Percentiles rank a stretch among this genome's conserved stretches.
phyloP scores from a whole-genome alignment of 2,113 vertebrate genomes.

The Pipa parva region DNA sequence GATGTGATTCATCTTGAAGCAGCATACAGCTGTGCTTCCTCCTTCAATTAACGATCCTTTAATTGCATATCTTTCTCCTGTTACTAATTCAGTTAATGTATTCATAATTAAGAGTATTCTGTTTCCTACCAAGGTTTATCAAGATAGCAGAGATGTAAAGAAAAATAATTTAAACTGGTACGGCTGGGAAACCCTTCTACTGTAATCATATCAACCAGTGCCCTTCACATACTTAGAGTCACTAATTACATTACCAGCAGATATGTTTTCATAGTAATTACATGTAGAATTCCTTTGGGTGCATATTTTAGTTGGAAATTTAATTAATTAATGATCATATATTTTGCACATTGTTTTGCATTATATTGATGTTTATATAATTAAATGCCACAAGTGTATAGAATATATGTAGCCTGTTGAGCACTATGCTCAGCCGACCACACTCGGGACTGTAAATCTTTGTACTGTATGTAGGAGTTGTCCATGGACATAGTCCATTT shows the following conservation, averaged over 20 bases:
- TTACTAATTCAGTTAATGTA: slow-evolving; percentile 79
- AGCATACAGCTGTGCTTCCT: slow-evolving; percentile 74
- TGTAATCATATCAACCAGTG: slow-evolving; percentile 59
- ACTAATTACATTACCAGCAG: slow-evolving; percentile 47
- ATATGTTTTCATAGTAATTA: slow-evolving; percentile 44
- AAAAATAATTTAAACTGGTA: slow-evolving; percentile 51
- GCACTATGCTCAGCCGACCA: no score
- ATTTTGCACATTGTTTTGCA: neutral
- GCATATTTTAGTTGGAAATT: slow-evolving; percentile 21
- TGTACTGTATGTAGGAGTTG: no score
- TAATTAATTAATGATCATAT: slow-evolving; percentile 22
- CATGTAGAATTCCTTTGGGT: slow-evolving; percentile 49
- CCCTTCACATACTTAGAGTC: slow-evolving; percentile 48
- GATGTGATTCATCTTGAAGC: slow-evolving; percentile 71
- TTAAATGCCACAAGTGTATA: no score
- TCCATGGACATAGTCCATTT: no score
- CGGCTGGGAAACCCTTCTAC: slow-evolving; percentile 55
- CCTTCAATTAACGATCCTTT: slow-evolving; percentile 72
- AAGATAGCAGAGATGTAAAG: slow-evolving; percentile 59
- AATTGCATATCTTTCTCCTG: slow-evolving; percentile 75
- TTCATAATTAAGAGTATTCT: slow-evolving; percentile 79
- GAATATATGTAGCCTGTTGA: no score
- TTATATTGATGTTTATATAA: neutral
- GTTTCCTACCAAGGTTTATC: slow-evolving; percentile 66
- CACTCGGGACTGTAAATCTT: no score